Evolutionary conservation across 2,797 vertebrate species (phyloP).

Genomic region (Arnoldichthys spilopterus): DNA sequence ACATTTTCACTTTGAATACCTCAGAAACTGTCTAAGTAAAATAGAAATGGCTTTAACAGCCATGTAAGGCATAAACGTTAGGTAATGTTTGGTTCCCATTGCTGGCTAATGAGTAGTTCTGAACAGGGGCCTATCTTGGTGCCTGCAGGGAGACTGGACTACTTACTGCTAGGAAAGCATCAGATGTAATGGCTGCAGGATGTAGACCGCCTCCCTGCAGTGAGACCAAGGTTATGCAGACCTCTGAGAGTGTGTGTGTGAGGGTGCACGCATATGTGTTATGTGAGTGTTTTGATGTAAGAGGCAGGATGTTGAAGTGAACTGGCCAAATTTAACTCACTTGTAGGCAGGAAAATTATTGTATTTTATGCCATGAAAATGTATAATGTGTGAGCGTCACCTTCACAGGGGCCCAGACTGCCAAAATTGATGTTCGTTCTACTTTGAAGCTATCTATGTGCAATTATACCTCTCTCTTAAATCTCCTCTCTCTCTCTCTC

Average conservation of each 20-base stretch:
- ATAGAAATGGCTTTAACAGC: background rate
- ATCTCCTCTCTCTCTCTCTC: no score
- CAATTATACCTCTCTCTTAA: background rate
- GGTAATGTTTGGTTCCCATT: background rate
- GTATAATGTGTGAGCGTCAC: background rate
- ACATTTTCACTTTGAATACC: constrained; percentile 12
- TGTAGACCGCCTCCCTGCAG: background rate
- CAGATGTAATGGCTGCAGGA: constrained; percentile 8
- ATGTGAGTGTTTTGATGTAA: background rate
- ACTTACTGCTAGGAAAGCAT: background rate
- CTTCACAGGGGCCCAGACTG: constrained; percentile 12
- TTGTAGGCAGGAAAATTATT: background rate
- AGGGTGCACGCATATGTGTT: background rate
- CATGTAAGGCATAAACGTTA: background rate
- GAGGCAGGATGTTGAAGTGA: background rate
- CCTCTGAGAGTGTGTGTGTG: constrained; percentile 4
- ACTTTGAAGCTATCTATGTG: background rate
- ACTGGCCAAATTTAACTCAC: background rate
- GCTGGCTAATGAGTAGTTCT: constrained; percentile 8
- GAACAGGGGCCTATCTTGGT: background rate
- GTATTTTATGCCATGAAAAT: constrained; percentile 4
- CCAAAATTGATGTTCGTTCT: constrained; percentile 7
- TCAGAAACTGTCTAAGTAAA: background rate
- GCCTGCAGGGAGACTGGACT: constrained; percentile 7
- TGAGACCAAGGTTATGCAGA: constrained; percentile 11